phyloP scores from a whole-genome alignment of 2,888 invertebrate genomes.

The Tortricodes alternella region DNA sequence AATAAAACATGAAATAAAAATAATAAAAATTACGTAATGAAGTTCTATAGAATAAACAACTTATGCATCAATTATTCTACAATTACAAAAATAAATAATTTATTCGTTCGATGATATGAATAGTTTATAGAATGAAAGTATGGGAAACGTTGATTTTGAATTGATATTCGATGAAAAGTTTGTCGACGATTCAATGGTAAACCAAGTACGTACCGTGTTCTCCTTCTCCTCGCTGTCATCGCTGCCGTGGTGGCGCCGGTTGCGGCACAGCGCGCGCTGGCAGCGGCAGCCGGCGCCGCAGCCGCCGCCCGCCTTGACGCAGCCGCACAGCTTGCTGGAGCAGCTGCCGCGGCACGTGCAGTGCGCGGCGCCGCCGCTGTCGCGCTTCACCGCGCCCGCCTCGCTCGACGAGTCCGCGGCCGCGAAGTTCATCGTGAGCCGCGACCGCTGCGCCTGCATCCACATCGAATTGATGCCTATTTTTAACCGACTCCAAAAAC shows the following conservation, averaged over 20 bases:
- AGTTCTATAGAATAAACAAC: no score
- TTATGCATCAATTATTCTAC: no score
- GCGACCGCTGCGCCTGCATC: constrained; percentile 67
- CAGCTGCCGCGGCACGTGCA: constrained; percentile 85
- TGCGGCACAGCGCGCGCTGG: constrained; percentile 66
- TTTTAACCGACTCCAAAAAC: no score
- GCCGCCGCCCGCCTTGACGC: constrained; percentile 72
- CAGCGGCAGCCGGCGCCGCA: constrained; percentile 82
- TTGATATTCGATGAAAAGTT: no score
- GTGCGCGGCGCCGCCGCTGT: constrained; percentile 81
- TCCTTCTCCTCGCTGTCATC: constrained; percentile 69
- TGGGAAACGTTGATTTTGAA: no score
- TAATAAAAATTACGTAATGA: no score
- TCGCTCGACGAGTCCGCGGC: constrained; percentile 34
- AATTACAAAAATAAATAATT: no score
- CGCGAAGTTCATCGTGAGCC: constrained; percentile 69
- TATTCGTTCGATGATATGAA: no score
- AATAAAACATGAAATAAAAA: no score
- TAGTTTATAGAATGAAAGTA: no score
- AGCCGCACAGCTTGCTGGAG: constrained; percentile 82
- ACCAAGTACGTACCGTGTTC: constrained; percentile 43
- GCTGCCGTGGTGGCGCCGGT: constrained; percentile 44
- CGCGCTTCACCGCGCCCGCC: constrained; percentile 70
- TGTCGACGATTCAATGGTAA: background rate
- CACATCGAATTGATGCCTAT: no score